These are phyloP conservation scores for Eupithecia dodoneata DNA, from an alignment of 2,888 invertebrate species.

Conservation along the genomic window DNA sequence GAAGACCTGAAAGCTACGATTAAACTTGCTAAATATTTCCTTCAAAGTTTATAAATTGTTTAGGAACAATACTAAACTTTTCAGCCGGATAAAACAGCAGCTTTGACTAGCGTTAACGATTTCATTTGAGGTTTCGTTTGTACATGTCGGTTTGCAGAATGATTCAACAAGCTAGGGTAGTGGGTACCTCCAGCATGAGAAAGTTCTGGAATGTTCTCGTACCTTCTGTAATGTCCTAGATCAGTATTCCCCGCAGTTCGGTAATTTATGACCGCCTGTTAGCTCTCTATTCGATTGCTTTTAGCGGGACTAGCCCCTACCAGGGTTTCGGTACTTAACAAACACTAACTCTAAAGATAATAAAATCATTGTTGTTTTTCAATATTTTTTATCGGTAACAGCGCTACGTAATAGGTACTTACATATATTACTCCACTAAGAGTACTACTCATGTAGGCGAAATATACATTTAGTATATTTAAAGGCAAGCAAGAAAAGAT, in stretches of 20 bases:
- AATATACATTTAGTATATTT: too few species aligned
- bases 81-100: background rate
- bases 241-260: constrained; percentile 32
- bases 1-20: background rate
- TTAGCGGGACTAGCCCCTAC: constrained; percentile 20
- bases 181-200: background rate
- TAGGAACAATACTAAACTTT: background rate
- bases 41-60: too few species aligned
- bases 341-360: too few species aligned
- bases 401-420: too few species aligned
- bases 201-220: background rate
- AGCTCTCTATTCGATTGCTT: constrained; percentile 35
- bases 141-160: background rate
- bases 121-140: background rate
- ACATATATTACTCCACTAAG: too few species aligned
- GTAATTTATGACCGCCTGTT: constrained; percentile 34
- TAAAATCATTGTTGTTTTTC: too few species aligned
- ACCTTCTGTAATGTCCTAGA: constrained; percentile 26
- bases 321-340: background rate
- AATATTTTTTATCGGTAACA: too few species aligned
- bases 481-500: too few species aligned
- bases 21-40: too few species aligned
- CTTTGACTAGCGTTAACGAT: background rate
- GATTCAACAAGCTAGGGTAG: background rate
- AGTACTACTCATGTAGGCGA: too few species aligned